Evolutionary conservation across 2,888 invertebrate genomes (phyloP).

Genomic region (Ariolimax columbianus): DNA sequence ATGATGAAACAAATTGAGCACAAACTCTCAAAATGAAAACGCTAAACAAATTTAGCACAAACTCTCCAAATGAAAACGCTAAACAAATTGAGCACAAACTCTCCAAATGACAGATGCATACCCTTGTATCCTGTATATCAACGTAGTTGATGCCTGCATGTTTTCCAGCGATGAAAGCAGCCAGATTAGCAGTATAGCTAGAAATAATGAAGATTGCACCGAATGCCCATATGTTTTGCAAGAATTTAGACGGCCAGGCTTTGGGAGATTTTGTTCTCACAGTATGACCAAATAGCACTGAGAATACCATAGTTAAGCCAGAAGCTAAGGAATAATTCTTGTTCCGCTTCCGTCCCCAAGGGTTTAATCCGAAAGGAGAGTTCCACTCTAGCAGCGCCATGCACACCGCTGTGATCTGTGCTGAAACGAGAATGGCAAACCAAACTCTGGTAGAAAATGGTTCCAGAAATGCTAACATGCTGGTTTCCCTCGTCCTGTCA

Average conservation of each 20-base stretch:
- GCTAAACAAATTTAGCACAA: no score
- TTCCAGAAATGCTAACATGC: slow-evolving; percentile 89
- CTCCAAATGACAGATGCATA: no score
- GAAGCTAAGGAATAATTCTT: slow-evolving; percentile 94
- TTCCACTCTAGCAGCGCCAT: slow-evolving; percentile 96
- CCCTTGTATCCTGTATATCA: slow-evolving; percentile 89
- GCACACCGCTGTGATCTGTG: slow-evolving; percentile 92
- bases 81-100: no score
- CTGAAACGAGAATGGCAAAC: slow-evolving; percentile 92
- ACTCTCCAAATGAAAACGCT: no score
- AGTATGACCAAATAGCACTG: slow-evolving; percentile 92
- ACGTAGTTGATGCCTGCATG: slow-evolving; percentile 90
- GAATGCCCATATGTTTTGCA: slow-evolving; percentile 96
- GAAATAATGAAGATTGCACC: slow-evolving; percentile 96
- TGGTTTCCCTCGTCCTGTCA: slow-evolving; percentile 80
- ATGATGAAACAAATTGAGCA: no score
- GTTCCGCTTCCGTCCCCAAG: slow-evolving; percentile 94
- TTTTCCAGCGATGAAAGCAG: slow-evolving; percentile 92
- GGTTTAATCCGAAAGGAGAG: slow-evolving; percentile 94
- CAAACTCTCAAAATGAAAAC: no score
- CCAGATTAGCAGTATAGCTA: slow-evolving; percentile 95
- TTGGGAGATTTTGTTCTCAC: slow-evolving; percentile 97
- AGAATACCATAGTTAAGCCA: slow-evolving; percentile 95
- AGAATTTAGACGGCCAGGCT: slow-evolving; percentile 97
- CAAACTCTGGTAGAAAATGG: slow-evolving; percentile 93